Conservation (phyloP, 2,888 invertebrate species). For the Macrosoma leucophasiata region DNA sequence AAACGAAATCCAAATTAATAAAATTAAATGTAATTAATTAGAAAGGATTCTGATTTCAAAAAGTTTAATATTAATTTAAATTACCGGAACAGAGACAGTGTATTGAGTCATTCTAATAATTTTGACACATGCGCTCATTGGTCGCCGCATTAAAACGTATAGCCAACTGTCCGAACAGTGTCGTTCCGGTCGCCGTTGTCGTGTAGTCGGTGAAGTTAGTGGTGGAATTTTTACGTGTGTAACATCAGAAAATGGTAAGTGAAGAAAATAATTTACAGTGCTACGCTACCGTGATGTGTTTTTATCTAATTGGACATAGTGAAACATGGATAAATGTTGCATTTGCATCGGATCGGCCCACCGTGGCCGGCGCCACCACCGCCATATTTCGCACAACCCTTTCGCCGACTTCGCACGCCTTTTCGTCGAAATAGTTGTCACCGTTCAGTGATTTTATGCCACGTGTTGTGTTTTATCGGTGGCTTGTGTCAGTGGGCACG, state of each 20-base stretch:
- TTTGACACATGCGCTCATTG: constrained; percentile 75
- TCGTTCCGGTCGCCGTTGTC: constrained; percentile 74
- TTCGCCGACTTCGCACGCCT: constrained; percentile 67
- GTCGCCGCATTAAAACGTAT: constrained; percentile 50
- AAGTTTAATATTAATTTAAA: constrained; percentile 12
- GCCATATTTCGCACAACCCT: constrained; percentile 70
- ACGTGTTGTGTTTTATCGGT: constrained; percentile 58
- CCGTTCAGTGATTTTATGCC: constrained; percentile 72
- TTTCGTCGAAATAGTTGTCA: constrained; percentile 65
- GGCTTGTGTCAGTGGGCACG: constrained; percentile 25
- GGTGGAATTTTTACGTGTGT: constrained; percentile 71
- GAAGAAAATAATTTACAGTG: constrained; percentile 59
- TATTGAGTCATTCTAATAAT: constrained; percentile 42
- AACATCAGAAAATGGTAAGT: constrained; percentile 76
- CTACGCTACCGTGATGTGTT: constrained; percentile 46
- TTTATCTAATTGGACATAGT: constrained; percentile 33
- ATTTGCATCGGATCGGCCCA: constrained; percentile 44
- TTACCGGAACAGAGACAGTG: constrained; percentile 33
- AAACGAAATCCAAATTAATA: constrained; percentile 6
- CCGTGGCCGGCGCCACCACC: constrained; percentile 66
- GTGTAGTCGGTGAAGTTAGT: constrained; percentile 71
- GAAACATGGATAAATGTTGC: constrained; percentile 36
- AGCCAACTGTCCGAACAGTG: constrained; percentile 63
- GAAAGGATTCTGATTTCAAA: not conserved
- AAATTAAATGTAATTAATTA: not conserved